phyloP scores from a whole-genome alignment of 92 coral and sea anemone species.

The Plumapathes pennacea region DNA sequence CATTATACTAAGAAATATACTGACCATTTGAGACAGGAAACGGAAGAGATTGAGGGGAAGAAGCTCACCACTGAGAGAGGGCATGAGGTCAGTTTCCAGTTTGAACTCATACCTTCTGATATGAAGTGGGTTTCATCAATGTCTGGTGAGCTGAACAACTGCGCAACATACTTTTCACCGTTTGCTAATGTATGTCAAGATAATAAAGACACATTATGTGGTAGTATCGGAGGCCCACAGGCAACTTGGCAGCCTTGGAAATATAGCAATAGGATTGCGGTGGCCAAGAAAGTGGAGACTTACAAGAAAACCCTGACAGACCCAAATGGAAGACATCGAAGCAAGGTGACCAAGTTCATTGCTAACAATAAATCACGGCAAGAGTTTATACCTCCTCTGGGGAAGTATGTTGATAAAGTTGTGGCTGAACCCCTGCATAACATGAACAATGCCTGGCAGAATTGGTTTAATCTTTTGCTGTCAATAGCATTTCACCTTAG shows the following conservation, averaged over 20 bases:
- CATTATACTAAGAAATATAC: conserved; percentile 42
- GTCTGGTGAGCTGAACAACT: conserved; percentile 59
- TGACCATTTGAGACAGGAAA: conserved; percentile 51
- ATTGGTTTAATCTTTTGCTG: conserved; percentile 17
- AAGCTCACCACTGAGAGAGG: conserved; percentile 39
- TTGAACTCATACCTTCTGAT: conserved; percentile 51
- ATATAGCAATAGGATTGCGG: conserved; percentile 6
- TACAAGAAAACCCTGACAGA: conserved; percentile 21
- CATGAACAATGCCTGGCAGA: conserved; percentile 43
- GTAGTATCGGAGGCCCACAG: conserved; percentile 29
- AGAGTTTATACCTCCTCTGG: conserved; percentile 47
- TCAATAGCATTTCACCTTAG: conserved; percentile 22
- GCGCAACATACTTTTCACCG: conserved; percentile 51
- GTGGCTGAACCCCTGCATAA: conserved; percentile 44
- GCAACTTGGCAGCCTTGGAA: conserved; percentile 63
- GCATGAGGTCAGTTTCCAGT: conserved; percentile 28
- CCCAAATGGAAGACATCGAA: conserved; percentile 13
- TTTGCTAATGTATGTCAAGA: conserved; percentile 58
- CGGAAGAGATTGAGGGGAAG: conserved; percentile 55
- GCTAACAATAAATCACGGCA: conserved; percentile 37
- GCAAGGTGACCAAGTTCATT: conserved; percentile 28
- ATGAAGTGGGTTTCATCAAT: conserved; percentile 56
- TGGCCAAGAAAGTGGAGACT: conserved; percentile 25
- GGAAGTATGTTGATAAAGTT: conserved; percentile 26
- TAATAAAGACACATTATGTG: conserved; percentile 25